These are phyloP conservation scores for Salvelinus alpinus DNA, from an alignment of 2,113 vertebrate genomes.

Conservation along the genomic window DNA sequence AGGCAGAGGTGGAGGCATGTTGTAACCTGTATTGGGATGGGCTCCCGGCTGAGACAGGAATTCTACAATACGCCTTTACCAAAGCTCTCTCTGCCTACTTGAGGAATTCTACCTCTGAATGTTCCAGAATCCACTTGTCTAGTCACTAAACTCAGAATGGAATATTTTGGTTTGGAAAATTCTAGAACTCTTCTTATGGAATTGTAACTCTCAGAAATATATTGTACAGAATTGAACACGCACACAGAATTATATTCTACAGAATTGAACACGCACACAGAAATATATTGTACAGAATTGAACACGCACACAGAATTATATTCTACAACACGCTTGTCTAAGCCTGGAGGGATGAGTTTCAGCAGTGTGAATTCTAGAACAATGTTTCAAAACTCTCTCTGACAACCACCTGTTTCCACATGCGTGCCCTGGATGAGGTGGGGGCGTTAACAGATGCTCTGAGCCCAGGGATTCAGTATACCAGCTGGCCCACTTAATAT, in stretches of 20 bases:
- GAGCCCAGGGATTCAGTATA: neutral
- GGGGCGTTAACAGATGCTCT: no score
- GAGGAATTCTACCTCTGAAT: neutral
- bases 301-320: neutral
- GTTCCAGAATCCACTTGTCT: neutral
- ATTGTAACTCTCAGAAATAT: no score
- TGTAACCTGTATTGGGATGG: constrained; percentile 29
- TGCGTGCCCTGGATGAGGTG: neutral
- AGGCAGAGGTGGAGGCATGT: constrained; percentile 25
- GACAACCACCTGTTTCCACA: neutral
- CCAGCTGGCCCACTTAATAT: neutral
- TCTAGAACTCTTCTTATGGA: neutral
- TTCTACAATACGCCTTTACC: neutral
- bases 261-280: neutral
- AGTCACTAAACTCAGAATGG: no score
- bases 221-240: no score
- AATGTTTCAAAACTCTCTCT: neutral
- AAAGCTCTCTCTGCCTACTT: neutral
- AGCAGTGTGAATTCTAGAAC: neutral
- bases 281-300: no score
- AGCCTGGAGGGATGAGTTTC: neutral
- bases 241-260: neutral
- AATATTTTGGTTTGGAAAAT: no score
- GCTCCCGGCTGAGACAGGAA: neutral
- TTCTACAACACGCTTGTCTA: neutral